Percentiles rank a stretch among this genome's conserved stretches.
Evolutionary conservation across 2,888 invertebrate genomes (phyloP).

Genomic region (Caenorhabditis panamensis): DNA sequence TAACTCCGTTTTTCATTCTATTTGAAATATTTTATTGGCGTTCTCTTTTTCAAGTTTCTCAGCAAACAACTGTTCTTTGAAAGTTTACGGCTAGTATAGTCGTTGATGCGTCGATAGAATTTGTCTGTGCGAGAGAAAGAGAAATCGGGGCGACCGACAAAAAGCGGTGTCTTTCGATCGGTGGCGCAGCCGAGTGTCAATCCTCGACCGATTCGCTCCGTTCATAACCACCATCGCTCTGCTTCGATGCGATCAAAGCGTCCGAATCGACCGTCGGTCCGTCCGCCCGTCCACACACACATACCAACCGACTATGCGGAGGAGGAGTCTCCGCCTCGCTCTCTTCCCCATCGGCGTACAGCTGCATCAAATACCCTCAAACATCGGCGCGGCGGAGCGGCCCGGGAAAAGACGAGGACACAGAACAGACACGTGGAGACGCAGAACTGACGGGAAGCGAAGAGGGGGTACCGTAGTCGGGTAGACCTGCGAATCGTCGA

Average conservation of each 20-base stretch:
- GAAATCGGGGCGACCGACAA: slow-evolving; percentile 8
- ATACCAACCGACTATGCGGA: slow-evolving; percentile 42
- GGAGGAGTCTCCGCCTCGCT: slow-evolving; percentile 32
- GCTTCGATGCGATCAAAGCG: slow-evolving; percentile 5
- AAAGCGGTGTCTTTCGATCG: slow-evolving; percentile 24
- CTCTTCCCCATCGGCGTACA: slow-evolving; percentile 26
- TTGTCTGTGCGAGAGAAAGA: slow-evolving; percentile 9
- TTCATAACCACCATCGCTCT: not conserved
- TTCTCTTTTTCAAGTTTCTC: too few relatives aligned
- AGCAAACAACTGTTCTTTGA: not conserved
- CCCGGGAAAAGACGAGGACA: slow-evolving; percentile 10
- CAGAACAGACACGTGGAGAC: slow-evolving; percentile 27
- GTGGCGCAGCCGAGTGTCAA: slow-evolving; percentile 2
- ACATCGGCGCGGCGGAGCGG: slow-evolving; percentile 37
- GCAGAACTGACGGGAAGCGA: slow-evolving; percentile 20
- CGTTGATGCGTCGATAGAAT: not conserved
- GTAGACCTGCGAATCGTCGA: slow-evolving; percentile 63
- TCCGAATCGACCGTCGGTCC: slow-evolving; percentile 33
- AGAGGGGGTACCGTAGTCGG: slow-evolving; percentile 53
- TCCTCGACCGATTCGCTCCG: slow-evolving; percentile 14
- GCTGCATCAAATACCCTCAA: slow-evolving; percentile 55
- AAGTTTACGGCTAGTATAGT: not conserved
- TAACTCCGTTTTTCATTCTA: too few relatives aligned
- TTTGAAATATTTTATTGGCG: too few relatives aligned
- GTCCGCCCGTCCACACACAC: slow-evolving; percentile 29